phyloP scores from a whole-genome alignment of 2,797 vertebrate species.

The Champsocephalus gunnari region DNA sequence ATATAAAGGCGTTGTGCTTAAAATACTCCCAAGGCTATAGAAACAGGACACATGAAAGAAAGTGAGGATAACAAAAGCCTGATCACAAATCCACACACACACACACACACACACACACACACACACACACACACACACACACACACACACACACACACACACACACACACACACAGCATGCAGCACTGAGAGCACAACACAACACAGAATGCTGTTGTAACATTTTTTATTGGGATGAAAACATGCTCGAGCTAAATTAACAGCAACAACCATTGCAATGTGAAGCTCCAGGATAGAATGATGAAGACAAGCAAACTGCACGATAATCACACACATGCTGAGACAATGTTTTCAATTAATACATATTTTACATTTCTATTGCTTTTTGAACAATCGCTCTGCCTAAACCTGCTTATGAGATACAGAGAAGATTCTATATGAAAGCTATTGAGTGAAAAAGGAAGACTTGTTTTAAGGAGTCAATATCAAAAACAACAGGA shows the following conservation, averaged over 20 bases:
- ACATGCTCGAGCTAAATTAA: conserved; percentile 58
- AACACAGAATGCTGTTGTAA: conserved; percentile 29
- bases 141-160: not conserved
- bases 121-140: too few species aligned
- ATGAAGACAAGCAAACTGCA: conserved; percentile 24
- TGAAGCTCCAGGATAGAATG: conserved; percentile 31
- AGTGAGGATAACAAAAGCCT: not conserved
- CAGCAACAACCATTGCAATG: conserved; percentile 5
- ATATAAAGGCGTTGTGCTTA: not conserved
- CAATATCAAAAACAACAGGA: not conserved
- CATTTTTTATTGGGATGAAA: conserved; percentile 72
- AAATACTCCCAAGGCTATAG: conserved; percentile 7
- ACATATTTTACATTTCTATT: conserved; percentile 11
- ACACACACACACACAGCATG: conserved; percentile 13
- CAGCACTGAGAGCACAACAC: conserved; percentile 42
- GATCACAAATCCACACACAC: not conserved
- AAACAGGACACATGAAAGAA: not conserved
- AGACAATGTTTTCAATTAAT: conserved; percentile 3
- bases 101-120: not conserved
- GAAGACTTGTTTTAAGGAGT: conserved; percentile 8
- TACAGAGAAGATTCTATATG: not conserved
- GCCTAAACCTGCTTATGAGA: not conserved
- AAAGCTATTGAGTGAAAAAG: not conserved
- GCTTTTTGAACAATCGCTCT: not conserved
- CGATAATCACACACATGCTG: conserved; percentile 31